Percentiles rank a stretch among this genome's conserved stretches.
Conservation (phyloP, 2,113 vertebrate species). For the Octodon degus region DNA sequence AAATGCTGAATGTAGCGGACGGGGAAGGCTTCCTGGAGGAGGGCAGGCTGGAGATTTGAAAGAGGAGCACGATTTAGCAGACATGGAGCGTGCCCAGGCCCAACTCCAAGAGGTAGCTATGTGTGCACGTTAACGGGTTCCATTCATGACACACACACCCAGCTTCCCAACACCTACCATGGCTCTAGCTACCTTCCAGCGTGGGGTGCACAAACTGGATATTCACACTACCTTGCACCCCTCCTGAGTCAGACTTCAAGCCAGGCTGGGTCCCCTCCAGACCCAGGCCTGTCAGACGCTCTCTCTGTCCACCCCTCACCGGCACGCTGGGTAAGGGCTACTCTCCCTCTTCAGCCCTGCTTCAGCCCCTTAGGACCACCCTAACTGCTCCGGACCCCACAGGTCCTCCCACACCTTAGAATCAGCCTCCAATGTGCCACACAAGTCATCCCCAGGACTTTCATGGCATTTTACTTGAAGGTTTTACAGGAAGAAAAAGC, state of each 20-base stretch:
- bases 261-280: accelerated
- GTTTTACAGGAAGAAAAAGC: background rate
- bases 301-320: background rate
- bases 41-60: no score
- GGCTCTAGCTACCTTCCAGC: background rate
- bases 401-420: accelerated
- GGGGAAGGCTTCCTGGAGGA: background rate
- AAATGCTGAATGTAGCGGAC: background rate
- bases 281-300: accelerated
- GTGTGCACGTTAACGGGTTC: accelerated
- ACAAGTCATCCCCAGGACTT: background rate
- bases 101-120: background rate
- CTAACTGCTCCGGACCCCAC: accelerated
- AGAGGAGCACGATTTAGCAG: background rate
- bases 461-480: background rate
- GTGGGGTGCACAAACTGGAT: background rate
- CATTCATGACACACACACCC: background rate
- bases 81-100: background rate
- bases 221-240: accelerated
- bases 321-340: accelerated
- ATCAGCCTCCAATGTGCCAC: background rate
- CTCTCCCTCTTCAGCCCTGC: accelerated
- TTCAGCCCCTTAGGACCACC: accelerated
- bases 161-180: background rate
- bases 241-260: background rate